Evolutionary conservation across 1,140 invertebrate genomes (phyloP), one percentile per base, ranked within the genome.

Genomic region (Sitobion miscanthi): DNA sequence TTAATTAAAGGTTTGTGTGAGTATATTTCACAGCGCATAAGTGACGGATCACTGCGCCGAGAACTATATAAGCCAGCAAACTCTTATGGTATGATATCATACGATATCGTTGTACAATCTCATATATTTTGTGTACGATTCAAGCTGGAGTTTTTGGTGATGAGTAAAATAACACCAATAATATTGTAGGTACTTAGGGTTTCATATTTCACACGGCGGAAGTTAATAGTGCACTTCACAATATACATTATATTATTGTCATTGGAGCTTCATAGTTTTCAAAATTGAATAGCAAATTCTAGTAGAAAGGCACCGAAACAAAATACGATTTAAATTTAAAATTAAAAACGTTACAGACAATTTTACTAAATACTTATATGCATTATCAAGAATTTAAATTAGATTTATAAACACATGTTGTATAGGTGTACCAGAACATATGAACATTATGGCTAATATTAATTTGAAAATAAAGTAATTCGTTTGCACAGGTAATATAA

Each of bases 181-280:
- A 88, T 88, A 88, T 88, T 88, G 86, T 88, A 88, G n/a, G 14
- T 42, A 86, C 45, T 88, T 49, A 88, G 17, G 17, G 86, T 88
- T 42, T 88, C 47, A n/a, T 88, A 88, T 49, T 88, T 88, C 86
- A 88, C 45, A 88, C 47, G 8, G 23, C 14, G 5, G 2, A 49
- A 52, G 86, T 88, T 35, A 49, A 49, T 88, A 88, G 86, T 30
- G 4, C 17, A 11, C 47, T 49, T 17, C 30, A 35, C 17, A n/a
- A 88, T 52, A 47, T 49, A 42, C 47, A 49, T 88, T 49, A 14
- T 49, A 88, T 88, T 88, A 88, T 88, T 52, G 45, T n/a, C 85
- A 21, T 88, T 42, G 30, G 21, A 20, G 45, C 17, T 47, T 88
- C 47, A n/a, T 20, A 30, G 45, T 47, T 88, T 47, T 88, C 17